These are phyloP conservation scores for Chrysemys picta DNA, from an alignment of 2,113 vertebrate species.

Conservation along the genomic window DNA sequence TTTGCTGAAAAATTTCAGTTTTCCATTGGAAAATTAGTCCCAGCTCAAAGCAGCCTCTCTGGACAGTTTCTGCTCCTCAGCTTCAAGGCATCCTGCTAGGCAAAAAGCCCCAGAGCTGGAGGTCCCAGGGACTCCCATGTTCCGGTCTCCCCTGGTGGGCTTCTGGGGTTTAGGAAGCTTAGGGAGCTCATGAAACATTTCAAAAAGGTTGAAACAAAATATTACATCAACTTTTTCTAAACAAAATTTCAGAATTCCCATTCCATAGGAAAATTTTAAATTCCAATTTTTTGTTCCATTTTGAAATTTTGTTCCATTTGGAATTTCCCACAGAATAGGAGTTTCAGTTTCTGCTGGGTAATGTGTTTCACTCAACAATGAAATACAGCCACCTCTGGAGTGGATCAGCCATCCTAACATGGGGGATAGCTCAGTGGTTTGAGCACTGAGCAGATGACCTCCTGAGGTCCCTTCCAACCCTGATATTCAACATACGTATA, in stretches of 20 bases:
- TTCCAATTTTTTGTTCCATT: not conserved
- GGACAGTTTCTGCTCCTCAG: not conserved
- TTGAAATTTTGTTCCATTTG: no score
- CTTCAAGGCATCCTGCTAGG: not conserved
- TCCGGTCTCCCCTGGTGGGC: no score
- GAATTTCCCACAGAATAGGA: no score
- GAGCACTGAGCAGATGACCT: no score
- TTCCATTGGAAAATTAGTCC: not conserved
- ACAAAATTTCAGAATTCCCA: not conserved
- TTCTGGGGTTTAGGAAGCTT: no score
- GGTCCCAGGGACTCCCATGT: not conserved
- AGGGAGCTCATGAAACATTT: not conserved
- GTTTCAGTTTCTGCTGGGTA: no score
- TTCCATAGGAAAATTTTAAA: not conserved
- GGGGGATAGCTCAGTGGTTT: no score
- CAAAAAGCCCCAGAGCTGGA: not conserved
- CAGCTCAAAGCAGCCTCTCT: not conserved
- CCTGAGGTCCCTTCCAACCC: no score
- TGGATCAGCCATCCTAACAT: no score
- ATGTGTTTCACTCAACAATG: no score
- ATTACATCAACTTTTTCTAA: not conserved
- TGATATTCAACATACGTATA: no score
- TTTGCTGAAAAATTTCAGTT: accelerated
- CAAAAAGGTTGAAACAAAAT: not conserved
- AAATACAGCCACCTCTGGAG: no score